A percentile compares a stretch with the other conserved stretches of the same genome.
Evolutionary conservation across 2,888 invertebrate species (phyloP).

Genomic region (Dynastes tityus): DNA sequence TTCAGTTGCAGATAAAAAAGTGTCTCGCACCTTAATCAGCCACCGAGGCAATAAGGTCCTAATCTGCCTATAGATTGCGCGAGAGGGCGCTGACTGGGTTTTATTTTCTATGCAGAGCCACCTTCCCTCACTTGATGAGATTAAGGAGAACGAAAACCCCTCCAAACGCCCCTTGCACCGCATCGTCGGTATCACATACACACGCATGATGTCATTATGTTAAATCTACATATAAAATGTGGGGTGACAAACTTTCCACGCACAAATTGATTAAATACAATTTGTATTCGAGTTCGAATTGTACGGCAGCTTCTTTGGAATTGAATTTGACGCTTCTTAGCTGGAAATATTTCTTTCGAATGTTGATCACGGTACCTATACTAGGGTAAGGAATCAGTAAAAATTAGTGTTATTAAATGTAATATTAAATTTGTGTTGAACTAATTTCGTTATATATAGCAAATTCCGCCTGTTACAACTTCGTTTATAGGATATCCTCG

Average conservation of each 20-base stretch:
- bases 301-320: conserved; percentile 9
- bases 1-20: conserved; percentile 41
- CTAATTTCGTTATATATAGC: too few relatives aligned
- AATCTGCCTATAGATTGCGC: conserved; percentile 45
- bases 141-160: conserved; percentile 20
- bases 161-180: background rate
- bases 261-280: conserved; percentile 44
- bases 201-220: conserved; percentile 41
- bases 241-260: conserved; percentile 36
- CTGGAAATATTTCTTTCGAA: background rate
- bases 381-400: too few relatives aligned
- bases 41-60: conserved; percentile 46
- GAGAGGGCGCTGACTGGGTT: conserved; percentile 47
- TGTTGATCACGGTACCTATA: background rate
- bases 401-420: too few relatives aligned
- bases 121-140: conserved; percentile 45
- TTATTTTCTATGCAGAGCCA: conserved; percentile 39
- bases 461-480: too few relatives aligned
- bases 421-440: too few relatives aligned
- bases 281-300: conserved; percentile 38
- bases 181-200: conserved; percentile 10
- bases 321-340: conserved; percentile 22
- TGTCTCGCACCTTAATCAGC: conserved; percentile 48
- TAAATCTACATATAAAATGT: conserved; percentile 45
- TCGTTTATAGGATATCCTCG: too few relatives aligned